These are phyloP conservation scores for Lithophane leautieri DNA, from an alignment of 2,888 invertebrate genomes.

Conservation along the genomic window DNA sequence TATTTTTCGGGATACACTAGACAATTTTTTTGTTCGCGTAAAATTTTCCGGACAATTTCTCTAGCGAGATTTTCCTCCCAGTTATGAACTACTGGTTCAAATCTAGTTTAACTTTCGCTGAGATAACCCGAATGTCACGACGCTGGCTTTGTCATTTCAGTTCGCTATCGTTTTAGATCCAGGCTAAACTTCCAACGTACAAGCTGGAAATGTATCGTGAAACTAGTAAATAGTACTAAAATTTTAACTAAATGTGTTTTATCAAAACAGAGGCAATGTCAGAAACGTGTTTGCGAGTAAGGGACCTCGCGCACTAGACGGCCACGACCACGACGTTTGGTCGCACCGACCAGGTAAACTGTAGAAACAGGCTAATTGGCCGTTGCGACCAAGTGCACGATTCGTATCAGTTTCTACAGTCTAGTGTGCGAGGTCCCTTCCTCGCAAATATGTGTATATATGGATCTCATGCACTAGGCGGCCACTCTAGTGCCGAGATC, in stretches of 20 bases:
- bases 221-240: constrained; percentile 13
- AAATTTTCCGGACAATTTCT: constrained; percentile 22
- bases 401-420: too few relatives aligned
- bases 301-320: too few relatives aligned
- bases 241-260: constrained; percentile 2
- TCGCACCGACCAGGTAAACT: too few relatives aligned
- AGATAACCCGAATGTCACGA: constrained; percentile 45
- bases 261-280: constrained; percentile 7
- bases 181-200: constrained; percentile 28
- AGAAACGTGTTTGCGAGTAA: background rate
- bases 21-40: constrained; percentile 20
- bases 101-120: constrained; percentile 58
- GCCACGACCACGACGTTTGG: too few relatives aligned
- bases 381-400: too few relatives aligned
- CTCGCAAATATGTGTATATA: too few relatives aligned
- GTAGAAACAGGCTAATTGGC: too few relatives aligned
- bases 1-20: constrained; percentile 5
- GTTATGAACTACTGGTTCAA: constrained; percentile 45
- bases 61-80: constrained; percentile 19
- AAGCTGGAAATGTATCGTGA: constrained; percentile 7
- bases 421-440: too few relatives aligned
- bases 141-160: constrained; percentile 43
- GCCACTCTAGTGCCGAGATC: too few relatives aligned
- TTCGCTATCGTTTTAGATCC: constrained; percentile 57
- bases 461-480: too few relatives aligned